phyloP scores from a whole-genome alignment of 2,797 vertebrate genomes.

The Clarias laeviceps region DNA sequence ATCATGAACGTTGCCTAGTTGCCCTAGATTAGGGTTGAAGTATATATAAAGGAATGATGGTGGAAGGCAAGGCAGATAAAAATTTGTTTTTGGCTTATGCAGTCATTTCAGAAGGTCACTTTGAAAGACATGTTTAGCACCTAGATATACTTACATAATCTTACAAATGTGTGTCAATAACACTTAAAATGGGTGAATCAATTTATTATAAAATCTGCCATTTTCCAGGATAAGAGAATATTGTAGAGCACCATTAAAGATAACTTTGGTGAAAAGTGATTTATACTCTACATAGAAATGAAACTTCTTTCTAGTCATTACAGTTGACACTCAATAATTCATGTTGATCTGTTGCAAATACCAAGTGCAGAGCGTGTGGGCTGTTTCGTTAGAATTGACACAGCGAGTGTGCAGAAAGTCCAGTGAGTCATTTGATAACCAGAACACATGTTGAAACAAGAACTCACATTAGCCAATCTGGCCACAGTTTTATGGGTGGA shows the following conservation, averaged over 20 bases:
- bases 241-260: neutral
- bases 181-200: no score
- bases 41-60: neutral
- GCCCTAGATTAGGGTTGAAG: neutral
- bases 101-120: neutral
- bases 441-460: constrained; percentile 18
- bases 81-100: neutral
- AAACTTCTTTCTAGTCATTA: neutral
- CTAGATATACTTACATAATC: neutral
- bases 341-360: neutral
- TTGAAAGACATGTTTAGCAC: neutral
- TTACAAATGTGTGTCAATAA: neutral
- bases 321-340: neutral
- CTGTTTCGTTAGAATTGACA: neutral
- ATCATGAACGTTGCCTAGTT: neutral
- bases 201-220: neutral
- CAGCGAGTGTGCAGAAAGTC: neutral
- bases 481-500: neutral
- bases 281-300: neutral
- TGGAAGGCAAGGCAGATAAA: neutral
- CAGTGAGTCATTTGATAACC: constrained; percentile 18
- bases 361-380: neutral
- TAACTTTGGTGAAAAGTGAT: no score
- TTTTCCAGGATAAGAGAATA: neutral
- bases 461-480: neutral